phyloP scores from a whole-genome alignment of 2,797 vertebrate species.

The Buphagus erythrorhynchus region DNA sequence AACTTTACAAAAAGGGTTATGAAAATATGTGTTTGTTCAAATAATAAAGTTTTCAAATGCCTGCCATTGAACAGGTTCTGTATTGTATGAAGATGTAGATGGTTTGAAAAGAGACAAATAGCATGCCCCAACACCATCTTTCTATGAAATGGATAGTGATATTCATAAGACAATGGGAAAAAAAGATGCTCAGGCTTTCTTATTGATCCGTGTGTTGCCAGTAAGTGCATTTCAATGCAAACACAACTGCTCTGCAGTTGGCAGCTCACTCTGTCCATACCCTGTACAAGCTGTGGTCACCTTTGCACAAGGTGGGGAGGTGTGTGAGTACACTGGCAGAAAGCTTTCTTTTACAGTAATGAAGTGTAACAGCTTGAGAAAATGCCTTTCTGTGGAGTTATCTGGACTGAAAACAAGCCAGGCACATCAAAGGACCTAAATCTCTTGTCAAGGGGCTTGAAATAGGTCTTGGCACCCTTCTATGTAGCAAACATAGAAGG shows the following conservation, averaged over 20 bases:
- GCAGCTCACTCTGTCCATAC: neutral
- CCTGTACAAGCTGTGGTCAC: neutral
- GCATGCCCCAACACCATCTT: neutral
- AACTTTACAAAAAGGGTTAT: neutral
- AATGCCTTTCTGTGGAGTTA: neutral
- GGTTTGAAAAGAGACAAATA: neutral
- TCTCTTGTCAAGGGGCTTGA: neutral
- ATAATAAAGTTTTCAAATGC: neutral
- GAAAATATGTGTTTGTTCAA: neutral
- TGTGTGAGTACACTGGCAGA: neutral
- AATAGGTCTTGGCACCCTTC: neutral
- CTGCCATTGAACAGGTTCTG: neutral
- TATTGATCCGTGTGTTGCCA: neutral
- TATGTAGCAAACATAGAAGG: neutral
- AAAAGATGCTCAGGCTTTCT: neutral
- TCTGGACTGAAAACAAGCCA: neutral
- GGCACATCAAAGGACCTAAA: conserved; percentile 12
- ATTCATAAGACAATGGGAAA: neutral
- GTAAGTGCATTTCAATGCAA: neutral
- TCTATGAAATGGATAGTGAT: neutral
- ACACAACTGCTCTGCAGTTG: neutral
- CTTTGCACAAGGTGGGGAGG: neutral
- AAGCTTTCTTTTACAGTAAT: neutral
- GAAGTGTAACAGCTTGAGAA: neutral
- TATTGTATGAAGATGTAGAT: neutral